phyloP scores from a whole-genome alignment of 2,113 vertebrate species.

The Chionis minor region DNA sequence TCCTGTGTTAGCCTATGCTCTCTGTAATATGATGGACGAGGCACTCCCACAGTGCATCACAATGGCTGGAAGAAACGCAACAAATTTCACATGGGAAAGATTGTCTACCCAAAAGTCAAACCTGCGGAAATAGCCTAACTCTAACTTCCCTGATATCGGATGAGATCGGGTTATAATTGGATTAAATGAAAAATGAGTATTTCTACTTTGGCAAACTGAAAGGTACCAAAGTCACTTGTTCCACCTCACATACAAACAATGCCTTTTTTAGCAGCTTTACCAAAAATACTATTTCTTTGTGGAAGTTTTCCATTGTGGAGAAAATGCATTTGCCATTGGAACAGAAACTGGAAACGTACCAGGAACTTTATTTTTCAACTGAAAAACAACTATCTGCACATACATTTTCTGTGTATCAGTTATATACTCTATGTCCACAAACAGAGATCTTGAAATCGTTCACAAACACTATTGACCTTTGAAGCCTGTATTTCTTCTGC shows the following conservation, averaged over 20 bases:
- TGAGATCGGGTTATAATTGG: neutral
- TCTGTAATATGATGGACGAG: neutral
- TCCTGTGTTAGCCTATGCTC: fast-evolving
- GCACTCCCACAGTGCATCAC: neutral
- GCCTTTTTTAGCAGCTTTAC: neutral
- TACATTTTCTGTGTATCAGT: neutral
- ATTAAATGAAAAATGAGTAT: neutral
- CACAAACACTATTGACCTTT: neutral
- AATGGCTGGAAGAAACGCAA: neutral
- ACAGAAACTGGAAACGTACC: neutral
- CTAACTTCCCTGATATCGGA: neutral
- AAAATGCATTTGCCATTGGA: neutral
- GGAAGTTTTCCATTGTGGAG: neutral
- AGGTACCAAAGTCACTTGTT: neutral
- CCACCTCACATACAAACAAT: fast-evolving
- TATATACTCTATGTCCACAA: neutral
- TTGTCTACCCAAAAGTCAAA: neutral
- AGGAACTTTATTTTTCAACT: neutral
- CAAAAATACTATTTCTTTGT: neutral
- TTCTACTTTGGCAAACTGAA: neutral
- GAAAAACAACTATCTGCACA: neutral
- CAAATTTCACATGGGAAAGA: neutral
- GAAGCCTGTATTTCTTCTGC: neutral
- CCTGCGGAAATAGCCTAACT: neutral
- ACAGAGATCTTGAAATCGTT: neutral